Evolutionary conservation across 2,888 invertebrate species (phyloP).

Genomic region (Oscheius sp.): DNA sequence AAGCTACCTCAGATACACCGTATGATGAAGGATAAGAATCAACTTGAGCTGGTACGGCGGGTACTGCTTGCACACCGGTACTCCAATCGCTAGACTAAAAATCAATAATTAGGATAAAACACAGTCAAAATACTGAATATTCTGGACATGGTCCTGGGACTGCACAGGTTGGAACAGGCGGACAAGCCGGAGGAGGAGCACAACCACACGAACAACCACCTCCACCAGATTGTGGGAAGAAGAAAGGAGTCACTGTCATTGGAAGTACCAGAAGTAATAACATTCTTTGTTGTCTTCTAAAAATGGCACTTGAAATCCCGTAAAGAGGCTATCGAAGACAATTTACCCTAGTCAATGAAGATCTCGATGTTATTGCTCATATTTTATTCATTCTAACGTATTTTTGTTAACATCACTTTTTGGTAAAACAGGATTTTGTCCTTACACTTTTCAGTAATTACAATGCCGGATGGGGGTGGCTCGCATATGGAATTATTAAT

Average conservation of each 20-base stretch:
- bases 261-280: constrained; percentile 11
- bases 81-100: constrained; percentile 1
- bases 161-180: constrained; percentile 47
- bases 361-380: too few species aligned
- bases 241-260: constrained; percentile 22
- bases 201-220: constrained; percentile 43
- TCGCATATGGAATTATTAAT: neutral
- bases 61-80: constrained; percentile 21
- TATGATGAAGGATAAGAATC: constrained; percentile 34
- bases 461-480: constrained; percentile 6
- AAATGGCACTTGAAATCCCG: neutral
- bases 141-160: constrained; percentile 44
- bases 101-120: too few species aligned
- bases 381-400: neutral
- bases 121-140: neutral
- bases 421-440: neutral
- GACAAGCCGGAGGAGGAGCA: constrained; percentile 41
- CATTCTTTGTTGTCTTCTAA: neutral
- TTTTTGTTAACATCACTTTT: neutral
- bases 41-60: neutral
- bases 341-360: neutral
- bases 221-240: constrained; percentile 36
- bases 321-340: neutral
- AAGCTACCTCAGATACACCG: neutral
- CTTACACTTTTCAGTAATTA: neutral